A percentile compares a stretch with the other conserved stretches of the same genome.
phyloP scores from a whole-genome alignment of 2,888 invertebrate genomes.

The Philereme vetulata region DNA sequence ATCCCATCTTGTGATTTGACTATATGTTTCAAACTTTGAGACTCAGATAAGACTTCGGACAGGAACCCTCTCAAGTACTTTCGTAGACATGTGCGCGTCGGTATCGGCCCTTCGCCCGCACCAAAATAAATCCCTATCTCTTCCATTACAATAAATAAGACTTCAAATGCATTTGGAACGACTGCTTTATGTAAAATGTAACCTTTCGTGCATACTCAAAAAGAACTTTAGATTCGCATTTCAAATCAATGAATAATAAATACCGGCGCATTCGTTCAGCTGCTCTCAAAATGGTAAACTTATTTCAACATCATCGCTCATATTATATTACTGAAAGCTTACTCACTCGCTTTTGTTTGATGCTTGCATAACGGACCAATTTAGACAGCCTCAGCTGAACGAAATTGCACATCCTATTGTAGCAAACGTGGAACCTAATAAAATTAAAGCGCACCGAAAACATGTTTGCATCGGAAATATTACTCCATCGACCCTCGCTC shows the following conservation, averaged over 20 bases:
- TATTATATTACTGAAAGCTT: constrained; percentile 53
- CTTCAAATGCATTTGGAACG: constrained; percentile 39
- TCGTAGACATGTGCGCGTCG: constrained; percentile 8
- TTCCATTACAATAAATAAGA: constrained; percentile 34
- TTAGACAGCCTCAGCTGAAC: constrained; percentile 63
- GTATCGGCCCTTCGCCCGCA: constrained; percentile 14
- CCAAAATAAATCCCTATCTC: constrained; percentile 25
- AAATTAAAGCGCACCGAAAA: constrained; percentile 64
- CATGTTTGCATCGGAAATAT: constrained; percentile 65
- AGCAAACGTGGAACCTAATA: constrained; percentile 62
- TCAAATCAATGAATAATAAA: constrained; percentile 51
- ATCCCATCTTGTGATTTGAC: neutral
- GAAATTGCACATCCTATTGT: constrained; percentile 67
- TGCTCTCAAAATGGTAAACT: constrained; percentile 50
- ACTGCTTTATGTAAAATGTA: constrained; percentile 35
- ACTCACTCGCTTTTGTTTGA: constrained; percentile 61
- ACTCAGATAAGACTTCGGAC: constrained; percentile 7
- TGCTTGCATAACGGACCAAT: constrained; percentile 64
- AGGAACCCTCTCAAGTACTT: constrained; percentile 17
- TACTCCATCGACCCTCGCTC: constrained; percentile 49
- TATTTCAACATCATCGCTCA: constrained; percentile 52
- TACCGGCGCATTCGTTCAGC: constrained; percentile 42
- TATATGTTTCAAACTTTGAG: neutral
- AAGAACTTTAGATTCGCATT: constrained; percentile 40
- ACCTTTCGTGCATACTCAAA: constrained; percentile 33